Evolutionary conservation across 2,888 invertebrate species (phyloP).

Genomic region (Tineola bisselliella): DNA sequence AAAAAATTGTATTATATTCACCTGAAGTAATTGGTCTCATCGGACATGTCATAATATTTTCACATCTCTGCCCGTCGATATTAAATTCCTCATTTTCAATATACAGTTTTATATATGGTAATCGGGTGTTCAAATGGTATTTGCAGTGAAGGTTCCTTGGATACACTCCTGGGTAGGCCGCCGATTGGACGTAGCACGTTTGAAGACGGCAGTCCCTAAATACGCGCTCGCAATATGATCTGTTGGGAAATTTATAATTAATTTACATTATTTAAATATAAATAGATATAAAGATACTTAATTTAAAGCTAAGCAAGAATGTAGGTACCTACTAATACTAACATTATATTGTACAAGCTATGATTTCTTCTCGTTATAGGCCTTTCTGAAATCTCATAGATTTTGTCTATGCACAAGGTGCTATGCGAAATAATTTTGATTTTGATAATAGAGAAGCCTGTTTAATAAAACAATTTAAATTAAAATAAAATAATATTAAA

Average conservation of each 20-base stretch:
- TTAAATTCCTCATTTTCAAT: constrained; percentile 95
- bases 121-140: constrained; percentile 87
- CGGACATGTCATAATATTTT: constrained; percentile 94
- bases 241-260: constrained; percentile 28
- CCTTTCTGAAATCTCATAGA: no score
- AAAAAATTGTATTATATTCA: constrained; percentile 27
- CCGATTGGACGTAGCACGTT: constrained; percentile 93
- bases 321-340: no score
- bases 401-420: no score
- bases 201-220: constrained; percentile 89
- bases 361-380: no score
- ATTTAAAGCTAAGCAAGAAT: no score
- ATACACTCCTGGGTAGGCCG: constrained; percentile 92
- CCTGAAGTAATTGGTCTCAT: constrained; percentile 91
- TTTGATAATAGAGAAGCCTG: no score
- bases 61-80: constrained; percentile 92
- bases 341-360: no score
- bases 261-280: no score
- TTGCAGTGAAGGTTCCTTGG: constrained; percentile 91
- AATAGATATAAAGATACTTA: no score
- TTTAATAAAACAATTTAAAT: no score
- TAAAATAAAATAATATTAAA: no score
- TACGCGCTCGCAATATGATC: constrained; percentile 87
- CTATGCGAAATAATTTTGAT: no score
- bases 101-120: constrained; percentile 90